A percentile compares a stretch with the other conserved stretches of the same genome.
Conservation (phyloP, 2,113 vertebrate genomes). For the Hiodon tergisus region DNA sequence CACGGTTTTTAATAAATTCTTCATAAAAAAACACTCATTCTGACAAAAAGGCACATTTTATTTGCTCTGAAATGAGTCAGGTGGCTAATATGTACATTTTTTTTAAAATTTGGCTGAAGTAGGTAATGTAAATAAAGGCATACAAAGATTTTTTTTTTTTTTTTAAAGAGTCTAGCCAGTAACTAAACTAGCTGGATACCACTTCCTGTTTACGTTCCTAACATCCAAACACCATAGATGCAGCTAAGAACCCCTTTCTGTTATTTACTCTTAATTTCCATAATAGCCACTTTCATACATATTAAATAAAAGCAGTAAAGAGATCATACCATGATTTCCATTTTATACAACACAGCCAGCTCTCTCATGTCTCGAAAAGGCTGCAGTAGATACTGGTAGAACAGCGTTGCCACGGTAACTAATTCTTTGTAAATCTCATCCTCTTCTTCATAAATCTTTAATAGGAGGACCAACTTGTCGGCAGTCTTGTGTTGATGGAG, state of each 20-base stretch:
- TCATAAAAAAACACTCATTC: too few species aligned
- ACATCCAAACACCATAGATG: too few species aligned
- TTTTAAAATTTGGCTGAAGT: too few species aligned
- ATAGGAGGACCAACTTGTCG: slow-evolving; percentile 75
- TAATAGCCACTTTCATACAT: neutral
- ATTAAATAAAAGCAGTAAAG: neutral
- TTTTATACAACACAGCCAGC: slow-evolving; percentile 79
- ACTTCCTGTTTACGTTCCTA: too few species aligned
- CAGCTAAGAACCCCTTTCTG: neutral
- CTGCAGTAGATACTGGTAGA: slow-evolving; percentile 89
- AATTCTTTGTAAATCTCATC: slow-evolving; percentile 79
- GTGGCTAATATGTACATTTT: too few species aligned
- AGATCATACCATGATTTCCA: slow-evolving; percentile 81
- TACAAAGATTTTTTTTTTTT: too few species aligned
- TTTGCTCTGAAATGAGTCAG: too few species aligned
- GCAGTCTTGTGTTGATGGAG: slow-evolving; percentile 69
- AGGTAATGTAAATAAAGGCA: too few species aligned
- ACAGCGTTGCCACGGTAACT: slow-evolving; percentile 75
- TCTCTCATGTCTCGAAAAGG: slow-evolving; percentile 93
- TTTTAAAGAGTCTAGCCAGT: too few species aligned
- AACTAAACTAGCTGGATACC: too few species aligned
- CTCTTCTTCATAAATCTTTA: slow-evolving; percentile 80
- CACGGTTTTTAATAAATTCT: too few species aligned
- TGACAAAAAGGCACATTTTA: too few species aligned
- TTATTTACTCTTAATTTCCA: neutral